Conservation (phyloP, 2,797 vertebrate genomes). For the Picus viridis region DNA sequence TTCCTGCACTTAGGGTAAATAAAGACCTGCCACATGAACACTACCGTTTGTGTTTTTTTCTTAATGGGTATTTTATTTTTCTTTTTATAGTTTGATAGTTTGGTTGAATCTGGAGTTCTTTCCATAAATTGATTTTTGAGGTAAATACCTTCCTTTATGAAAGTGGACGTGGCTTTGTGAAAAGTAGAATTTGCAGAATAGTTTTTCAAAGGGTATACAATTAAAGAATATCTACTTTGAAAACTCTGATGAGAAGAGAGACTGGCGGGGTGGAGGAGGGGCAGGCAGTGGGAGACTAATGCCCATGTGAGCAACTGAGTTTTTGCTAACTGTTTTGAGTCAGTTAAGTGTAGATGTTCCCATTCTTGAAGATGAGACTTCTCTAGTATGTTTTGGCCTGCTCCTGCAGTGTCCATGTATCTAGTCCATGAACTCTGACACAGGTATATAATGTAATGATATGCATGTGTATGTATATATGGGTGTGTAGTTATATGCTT, state of each 20-base stretch:
- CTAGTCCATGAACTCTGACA: neutral
- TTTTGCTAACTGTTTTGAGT: neutral
- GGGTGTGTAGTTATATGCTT: neutral
- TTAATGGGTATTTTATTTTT: neutral
- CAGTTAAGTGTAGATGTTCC: neutral
- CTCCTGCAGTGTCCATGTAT: neutral
- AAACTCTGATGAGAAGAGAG: constrained; percentile 42
- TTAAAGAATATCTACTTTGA: constrained; percentile 27
- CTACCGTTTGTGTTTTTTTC: neutral
- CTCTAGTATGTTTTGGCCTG: neutral
- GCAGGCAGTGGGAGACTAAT: constrained; percentile 26
- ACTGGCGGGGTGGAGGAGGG: neutral
- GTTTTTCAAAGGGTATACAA: constrained; percentile 24
- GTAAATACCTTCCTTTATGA: constrained; percentile 6
- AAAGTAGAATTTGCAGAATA: constrained; percentile 51
- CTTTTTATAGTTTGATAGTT: neutral
- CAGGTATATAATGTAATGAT: fast-evolving
- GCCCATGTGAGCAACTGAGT: neutral
- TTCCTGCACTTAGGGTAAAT: neutral
- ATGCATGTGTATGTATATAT: too few relatives aligned
- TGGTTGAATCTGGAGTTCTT: constrained; percentile 21
- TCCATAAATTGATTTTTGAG: constrained; percentile 48
- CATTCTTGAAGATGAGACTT: neutral
- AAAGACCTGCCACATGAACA: neutral
- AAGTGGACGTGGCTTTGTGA: constrained; percentile 48